Evolutionary conservation across 2,797 vertebrate species (phyloP).

Genomic region (Enteromius thamalakanensis): DNA sequence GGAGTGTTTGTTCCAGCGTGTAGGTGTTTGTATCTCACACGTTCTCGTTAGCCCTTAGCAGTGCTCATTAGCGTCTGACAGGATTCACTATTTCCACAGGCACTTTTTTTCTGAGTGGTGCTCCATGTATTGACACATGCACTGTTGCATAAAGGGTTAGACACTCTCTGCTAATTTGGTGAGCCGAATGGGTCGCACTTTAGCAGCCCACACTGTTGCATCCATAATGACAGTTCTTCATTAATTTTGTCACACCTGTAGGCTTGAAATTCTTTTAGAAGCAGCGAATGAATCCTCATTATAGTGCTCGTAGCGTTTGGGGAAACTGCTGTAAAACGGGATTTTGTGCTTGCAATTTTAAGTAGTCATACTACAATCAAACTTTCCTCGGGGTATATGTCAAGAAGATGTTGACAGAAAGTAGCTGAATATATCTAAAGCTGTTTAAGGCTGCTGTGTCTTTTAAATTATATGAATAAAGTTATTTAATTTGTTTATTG

Average conservation of each 20-base stretch:
- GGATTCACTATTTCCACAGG: slow-evolving; percentile 12
- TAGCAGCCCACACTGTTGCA: not conserved
- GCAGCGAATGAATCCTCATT: not conserved
- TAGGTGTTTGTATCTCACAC: slow-evolving; percentile 30
- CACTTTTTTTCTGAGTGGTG: not conserved
- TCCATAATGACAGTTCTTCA: not conserved
- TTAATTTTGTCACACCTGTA: not conserved
- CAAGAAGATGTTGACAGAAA: not conserved
- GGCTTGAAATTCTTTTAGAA: not conserved
- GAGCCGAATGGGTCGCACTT: not conserved
- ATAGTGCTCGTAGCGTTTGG: not conserved
- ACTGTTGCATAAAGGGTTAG: slow-evolving; percentile 16
- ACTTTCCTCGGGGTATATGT: not conserved
- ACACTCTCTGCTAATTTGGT: not conserved
- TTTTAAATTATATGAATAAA: not conserved
- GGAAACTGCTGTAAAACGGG: not conserved
- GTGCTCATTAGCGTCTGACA: slow-evolving; percentile 31
- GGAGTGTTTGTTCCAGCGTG: slow-evolving; percentile 15
- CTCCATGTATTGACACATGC: slow-evolving; percentile 31
- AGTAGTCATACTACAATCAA: not conserved
- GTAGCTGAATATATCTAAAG: not conserved
- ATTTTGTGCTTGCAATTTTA: not conserved
- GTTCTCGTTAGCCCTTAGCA: slow-evolving; percentile 24
- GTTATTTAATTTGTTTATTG: not conserved
- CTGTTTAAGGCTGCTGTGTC: not conserved